phyloP scores from a whole-genome alignment of 1,140 invertebrate genomes.

The Scaptodrosophila lebanonensis region DNA sequence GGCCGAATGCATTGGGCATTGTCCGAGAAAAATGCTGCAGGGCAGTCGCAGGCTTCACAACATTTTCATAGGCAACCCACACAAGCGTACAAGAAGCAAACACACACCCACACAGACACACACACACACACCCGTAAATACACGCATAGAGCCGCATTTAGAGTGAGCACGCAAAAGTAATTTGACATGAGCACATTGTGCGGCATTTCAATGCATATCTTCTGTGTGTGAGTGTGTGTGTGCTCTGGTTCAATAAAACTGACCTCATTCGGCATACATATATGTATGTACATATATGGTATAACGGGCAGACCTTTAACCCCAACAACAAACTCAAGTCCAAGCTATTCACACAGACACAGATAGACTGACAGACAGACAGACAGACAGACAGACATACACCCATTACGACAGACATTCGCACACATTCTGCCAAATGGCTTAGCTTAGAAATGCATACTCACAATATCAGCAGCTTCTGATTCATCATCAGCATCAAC shows the following conservation, averaged over 20 bases:
- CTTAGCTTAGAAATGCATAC: constrained; percentile 30
- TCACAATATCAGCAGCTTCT: constrained; percentile 67
- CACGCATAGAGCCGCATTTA: background rate
- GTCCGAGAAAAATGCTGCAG: constrained; percentile 2
- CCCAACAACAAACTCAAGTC: background rate
- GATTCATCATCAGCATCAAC: constrained; percentile 37
- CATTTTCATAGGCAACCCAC: constrained; percentile 4
- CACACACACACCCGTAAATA: too few species aligned
- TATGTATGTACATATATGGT: too few species aligned
- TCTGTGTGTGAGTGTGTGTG: constrained; percentile 1
- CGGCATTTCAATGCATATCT: constrained; percentile 47
- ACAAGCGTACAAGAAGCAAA: too few species aligned
- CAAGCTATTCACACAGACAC: background rate
- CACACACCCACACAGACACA: too few species aligned
- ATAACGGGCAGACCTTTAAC: constrained; percentile 39
- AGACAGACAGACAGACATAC: too few species aligned
- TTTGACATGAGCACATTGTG: constrained; percentile 48
- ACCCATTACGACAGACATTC: too few species aligned
- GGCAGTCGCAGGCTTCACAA: background rate
- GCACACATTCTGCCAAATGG: constrained; percentile 1
- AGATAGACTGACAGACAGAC: too few species aligned
- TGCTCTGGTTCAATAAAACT: constrained; percentile 38
- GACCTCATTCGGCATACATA: constrained; percentile 51
- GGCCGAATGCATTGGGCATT: constrained; percentile 5
- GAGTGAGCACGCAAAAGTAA: constrained; percentile 32